Conservation (phyloP, 2,113 vertebrate genomes). For the Campylorhamphus procurvoides region DNA sequence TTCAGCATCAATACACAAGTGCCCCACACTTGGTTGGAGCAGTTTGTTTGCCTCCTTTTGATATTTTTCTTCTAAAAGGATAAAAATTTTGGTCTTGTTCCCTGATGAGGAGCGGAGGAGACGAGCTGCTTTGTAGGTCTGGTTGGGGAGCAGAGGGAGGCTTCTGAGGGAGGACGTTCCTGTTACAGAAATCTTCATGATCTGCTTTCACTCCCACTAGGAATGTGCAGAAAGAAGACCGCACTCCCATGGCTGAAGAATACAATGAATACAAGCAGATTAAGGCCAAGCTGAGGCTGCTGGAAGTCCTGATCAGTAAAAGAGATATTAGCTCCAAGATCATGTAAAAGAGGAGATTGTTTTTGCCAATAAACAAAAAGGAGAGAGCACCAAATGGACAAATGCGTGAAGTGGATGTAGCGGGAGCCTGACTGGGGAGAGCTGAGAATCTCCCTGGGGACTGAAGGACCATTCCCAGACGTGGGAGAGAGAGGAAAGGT, state of each 20-base stretch:
- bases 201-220: slow-evolving; percentile 66
- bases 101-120: neutral
- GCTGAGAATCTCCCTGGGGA: slow-evolving; percentile 19
- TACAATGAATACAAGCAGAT: slow-evolving; percentile 96
- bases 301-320: slow-evolving; percentile 98
- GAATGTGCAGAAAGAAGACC: slow-evolving; percentile 95
- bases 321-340: slow-evolving; percentile 82
- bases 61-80: neutral
- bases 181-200: neutral
- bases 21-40: neutral
- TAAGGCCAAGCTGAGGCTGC: slow-evolving; percentile 92
- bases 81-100: neutral
- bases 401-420: neutral
- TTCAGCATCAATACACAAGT: neutral
- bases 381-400: neutral
- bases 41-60: neutral
- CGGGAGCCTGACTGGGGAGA: neutral
- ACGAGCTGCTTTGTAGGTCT: neutral
- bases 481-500: neutral
- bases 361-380: slow-evolving; percentile 13
- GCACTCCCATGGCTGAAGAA: slow-evolving; percentile 88
- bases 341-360: slow-evolving; percentile 52
- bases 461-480: neutral
- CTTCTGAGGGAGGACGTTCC: neutral
- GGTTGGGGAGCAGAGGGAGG: neutral